A percentile compares a stretch with the other conserved stretches of the same genome.
Conservation (phyloP, 2,113 vertebrate genomes). For the Ovibos moschatus region DNA sequence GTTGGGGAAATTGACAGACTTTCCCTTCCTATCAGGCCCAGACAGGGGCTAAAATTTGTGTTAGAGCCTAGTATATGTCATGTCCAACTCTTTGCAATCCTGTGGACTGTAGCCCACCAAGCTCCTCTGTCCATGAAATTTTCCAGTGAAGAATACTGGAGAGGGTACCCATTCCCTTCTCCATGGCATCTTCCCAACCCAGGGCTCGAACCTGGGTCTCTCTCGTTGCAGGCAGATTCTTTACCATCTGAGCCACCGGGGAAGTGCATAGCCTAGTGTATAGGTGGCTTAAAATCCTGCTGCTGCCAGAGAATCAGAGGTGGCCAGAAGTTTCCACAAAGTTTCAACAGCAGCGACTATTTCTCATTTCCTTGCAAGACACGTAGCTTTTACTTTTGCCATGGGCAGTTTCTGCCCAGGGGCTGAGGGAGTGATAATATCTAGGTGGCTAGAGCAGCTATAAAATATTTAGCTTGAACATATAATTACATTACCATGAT, state of each 20-base stretch:
- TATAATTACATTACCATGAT: slow-evolving; percentile 76
- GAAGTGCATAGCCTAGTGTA: not conserved
- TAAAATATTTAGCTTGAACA: slow-evolving; percentile 83
- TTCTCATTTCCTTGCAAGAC: slow-evolving; percentile 64
- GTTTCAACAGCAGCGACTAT: slow-evolving; percentile 35
- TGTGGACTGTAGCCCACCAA: not conserved
- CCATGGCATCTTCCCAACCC: not conserved
- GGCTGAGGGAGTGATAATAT: slow-evolving; percentile 58
- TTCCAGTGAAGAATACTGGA: not conserved
- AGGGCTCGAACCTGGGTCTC: not conserved
- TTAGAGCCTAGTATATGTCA: not conserved
- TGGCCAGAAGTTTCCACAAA: slow-evolving; percentile 52
- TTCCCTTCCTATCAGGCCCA: not conserved
- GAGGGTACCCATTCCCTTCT: not conserved
- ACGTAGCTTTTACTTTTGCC: slow-evolving; percentile 50
- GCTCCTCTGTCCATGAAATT: not conserved
- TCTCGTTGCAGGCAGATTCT: not conserved
- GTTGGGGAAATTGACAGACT: not conserved
- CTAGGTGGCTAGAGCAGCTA: slow-evolving; percentile 70
- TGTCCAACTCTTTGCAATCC: not conserved
- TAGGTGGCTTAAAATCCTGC: not conserved
- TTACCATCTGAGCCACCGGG: not conserved
- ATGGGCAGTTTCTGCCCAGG: slow-evolving; percentile 58
- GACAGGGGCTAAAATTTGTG: not conserved
- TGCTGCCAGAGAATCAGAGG: not conserved